Base-by-base conservation (phyloP, 2,113 vertebrate genomes). In the Etia nguti region DNA sequence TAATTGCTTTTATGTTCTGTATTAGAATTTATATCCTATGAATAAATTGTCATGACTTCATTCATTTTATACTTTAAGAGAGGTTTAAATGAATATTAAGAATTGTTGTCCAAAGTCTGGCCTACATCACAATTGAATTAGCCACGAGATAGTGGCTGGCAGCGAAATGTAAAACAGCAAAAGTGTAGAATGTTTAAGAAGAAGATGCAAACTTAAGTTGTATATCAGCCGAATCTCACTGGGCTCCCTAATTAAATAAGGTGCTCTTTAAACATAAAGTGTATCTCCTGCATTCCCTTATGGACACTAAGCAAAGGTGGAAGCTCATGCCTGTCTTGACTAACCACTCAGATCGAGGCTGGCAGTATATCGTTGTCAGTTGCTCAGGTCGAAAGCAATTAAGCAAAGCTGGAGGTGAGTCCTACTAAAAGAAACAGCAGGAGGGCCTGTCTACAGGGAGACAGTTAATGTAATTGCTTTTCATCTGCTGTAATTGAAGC, bases 381-480 rank as follows among this genome's bases (percentile, higher is more conserved):
- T 88, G 86, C 85, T 57, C 85, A 65, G 82, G 92, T 94, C 80
- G 84, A 92, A 94, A 91, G 88, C 94, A 94, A 95, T 95, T 95
- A 95, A 80, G 84, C 85, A 60, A 90, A 89, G 86, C 90, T 90
- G 84, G 87, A 94, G 95, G 94, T 94, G 88, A 93, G 90, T 91
- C 80, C 68, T 84, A 24, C 60, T 65, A 87, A 59, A 86, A 90
- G 88, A 22, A 87, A 85, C 86, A 87, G 84, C 91, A 86, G 82
- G 56, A 91, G 86, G 65, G 60, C 82, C 57, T 24, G 24, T 93
- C 94, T 80, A 22, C 65, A 82, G 94, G 92, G 94, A 92, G 87
- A 88, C 84, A 83, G 91, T 94, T 94, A 88, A 92, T 96, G 94
- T 96, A 94, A 95, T 96, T 96, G 92, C 91, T 93, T 93, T 93